phyloP scores from a whole-genome alignment of 1,140 invertebrate genomes.

The Drosophila albomicans region DNA sequence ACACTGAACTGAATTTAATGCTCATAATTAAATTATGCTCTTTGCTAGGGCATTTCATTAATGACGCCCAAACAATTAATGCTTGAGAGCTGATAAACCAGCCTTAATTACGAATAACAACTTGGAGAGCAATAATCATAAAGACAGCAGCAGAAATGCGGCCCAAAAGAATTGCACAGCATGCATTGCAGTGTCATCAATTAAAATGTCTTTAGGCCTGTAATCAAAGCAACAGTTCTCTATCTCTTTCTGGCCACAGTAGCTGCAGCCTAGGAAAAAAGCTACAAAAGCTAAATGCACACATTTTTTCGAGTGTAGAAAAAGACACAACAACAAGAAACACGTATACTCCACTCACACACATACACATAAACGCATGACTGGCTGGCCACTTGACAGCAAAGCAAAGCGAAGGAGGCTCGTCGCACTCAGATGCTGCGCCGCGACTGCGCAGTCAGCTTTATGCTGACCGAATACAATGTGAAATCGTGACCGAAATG shows the following conservation, averaged over 20 bases:
- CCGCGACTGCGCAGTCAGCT: slow-evolving; percentile 54
- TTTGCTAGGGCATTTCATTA: background rate
- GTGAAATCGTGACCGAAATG: slow-evolving; percentile 79
- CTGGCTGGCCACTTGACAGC: slow-evolving; percentile 59
- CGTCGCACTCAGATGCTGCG: slow-evolving; percentile 62
- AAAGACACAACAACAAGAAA: slow-evolving; percentile 34
- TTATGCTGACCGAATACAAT: slow-evolving; percentile 41
- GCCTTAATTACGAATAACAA: slow-evolving; percentile 55
- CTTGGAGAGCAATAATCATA: slow-evolving; percentile 64
- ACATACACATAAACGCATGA: slow-evolving; percentile 8
- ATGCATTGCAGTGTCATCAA: slow-evolving; percentile 48
- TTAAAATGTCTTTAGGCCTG: slow-evolving; percentile 62
- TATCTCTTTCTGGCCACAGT: slow-evolving; percentile 3
- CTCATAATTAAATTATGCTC: background rate
- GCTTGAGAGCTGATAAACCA: slow-evolving; percentile 26
- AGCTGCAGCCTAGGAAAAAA: slow-evolving; percentile 2
- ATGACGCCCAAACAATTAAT: slow-evolving; percentile 10
- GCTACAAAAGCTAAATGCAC: slow-evolving; percentile 6
- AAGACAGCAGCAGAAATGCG: slow-evolving; percentile 34
- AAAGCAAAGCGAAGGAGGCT: slow-evolving; percentile 64
- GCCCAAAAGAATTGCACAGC: slow-evolving; percentile 31
- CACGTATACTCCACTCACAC: slow-evolving; percentile 30
- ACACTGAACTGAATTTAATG: background rate
- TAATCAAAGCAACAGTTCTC: slow-evolving; percentile 57
- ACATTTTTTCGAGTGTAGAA: slow-evolving; percentile 32